These are phyloP conservation scores for Diuraphis noxia DNA, from an alignment of 1,140 invertebrate species.

Conservation along the genomic window DNA sequence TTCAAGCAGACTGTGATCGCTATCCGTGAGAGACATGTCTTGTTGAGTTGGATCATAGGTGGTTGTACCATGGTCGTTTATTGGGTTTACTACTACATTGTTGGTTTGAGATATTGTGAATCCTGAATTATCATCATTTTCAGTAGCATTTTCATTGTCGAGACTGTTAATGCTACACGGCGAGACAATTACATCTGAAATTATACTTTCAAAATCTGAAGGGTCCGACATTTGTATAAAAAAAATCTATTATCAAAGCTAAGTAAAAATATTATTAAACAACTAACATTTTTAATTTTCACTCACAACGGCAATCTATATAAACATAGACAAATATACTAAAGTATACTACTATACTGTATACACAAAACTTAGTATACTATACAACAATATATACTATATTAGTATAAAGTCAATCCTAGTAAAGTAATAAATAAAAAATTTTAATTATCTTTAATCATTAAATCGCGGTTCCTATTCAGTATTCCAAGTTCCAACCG, in stretches of 20 bases:
- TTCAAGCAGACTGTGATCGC: conserved; percentile 31
- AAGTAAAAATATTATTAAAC: neutral
- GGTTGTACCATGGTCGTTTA: neutral
- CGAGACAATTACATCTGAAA: neutral
- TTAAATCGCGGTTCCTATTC: too few relatives aligned
- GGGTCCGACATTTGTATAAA: neutral
- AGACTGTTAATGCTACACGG: neutral
- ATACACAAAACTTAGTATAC: too few relatives aligned
- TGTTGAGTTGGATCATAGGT: neutral
- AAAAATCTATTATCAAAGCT: neutral
- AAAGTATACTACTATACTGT: too few relatives aligned
- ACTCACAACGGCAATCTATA: neutral
- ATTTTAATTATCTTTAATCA: neutral
- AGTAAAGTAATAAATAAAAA: too few relatives aligned
- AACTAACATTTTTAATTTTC: neutral
- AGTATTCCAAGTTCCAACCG: too few relatives aligned
- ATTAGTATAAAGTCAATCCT: too few relatives aligned
- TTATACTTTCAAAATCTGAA: conserved; percentile 19
- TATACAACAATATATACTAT: too few relatives aligned
- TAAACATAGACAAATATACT: too few relatives aligned
- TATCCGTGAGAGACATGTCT: conserved; percentile 23
- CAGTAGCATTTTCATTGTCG: neutral
- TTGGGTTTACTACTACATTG: neutral
- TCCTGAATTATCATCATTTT: neutral
- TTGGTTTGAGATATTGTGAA: neutral